A percentile compares a stretch with the other conserved stretches of the same genome.
Evolutionary conservation across 2,113 vertebrate genomes (phyloP).

Genomic region (Cettia cetti): DNA sequence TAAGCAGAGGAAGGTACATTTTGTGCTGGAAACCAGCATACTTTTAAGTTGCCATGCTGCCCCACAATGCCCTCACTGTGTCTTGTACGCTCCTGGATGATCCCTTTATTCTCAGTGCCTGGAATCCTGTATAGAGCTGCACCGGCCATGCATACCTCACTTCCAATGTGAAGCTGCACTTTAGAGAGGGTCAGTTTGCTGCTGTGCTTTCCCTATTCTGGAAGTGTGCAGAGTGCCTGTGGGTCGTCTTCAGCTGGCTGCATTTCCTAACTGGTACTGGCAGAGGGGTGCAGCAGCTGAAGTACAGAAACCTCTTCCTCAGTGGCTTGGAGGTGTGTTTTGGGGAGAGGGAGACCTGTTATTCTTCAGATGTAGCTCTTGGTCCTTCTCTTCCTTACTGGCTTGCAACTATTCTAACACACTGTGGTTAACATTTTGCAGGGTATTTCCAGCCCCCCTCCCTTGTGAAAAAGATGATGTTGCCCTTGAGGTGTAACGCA

Average conservation of each 20-base stretch:
- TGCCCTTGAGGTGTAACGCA: background rate
- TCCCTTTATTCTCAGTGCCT: background rate
- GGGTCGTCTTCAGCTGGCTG: background rate
- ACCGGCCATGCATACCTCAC: fast-evolving
- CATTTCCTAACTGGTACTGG: fast-evolving
- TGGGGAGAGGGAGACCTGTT: background rate
- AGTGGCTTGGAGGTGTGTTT: background rate
- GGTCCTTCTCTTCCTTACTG: background rate
- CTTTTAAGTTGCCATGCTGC: background rate
- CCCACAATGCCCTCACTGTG: background rate
- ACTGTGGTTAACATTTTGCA: background rate
- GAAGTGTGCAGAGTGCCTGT: background rate
- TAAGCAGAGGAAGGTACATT: background rate
- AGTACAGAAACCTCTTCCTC: background rate
- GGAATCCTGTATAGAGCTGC: fast-evolving
- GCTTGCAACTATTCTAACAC: background rate
- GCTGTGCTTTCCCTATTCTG: background rate
- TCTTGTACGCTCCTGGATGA: background rate
- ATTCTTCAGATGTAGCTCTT: background rate
- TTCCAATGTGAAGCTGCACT: background rate
- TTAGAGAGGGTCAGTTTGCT: background rate
- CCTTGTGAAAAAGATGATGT: background rate
- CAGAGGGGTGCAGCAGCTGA: background rate
- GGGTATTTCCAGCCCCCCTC: background rate
- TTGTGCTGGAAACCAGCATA: background rate